Percentiles rank a stretch among this genome's conserved stretches.
phyloP scores from a whole-genome alignment of 2,797 vertebrate species.

The Sibirionetta formosa region DNA sequence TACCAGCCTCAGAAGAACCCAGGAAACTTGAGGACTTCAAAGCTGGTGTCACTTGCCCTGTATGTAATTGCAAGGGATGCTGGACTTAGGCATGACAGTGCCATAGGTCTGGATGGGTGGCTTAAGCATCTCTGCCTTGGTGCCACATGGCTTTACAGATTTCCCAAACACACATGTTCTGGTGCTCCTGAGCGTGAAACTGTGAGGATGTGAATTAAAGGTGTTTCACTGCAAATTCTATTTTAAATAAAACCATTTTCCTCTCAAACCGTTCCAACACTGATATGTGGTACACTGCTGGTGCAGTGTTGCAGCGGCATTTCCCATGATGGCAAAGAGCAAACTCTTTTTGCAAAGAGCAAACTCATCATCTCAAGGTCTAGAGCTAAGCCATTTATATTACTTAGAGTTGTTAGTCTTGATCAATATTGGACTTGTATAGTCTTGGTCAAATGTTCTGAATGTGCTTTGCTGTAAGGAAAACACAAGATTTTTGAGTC shows the following conservation, averaged over 20 bases:
- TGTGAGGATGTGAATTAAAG: neutral
- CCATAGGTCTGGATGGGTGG: neutral
- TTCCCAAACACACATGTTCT: accelerated
- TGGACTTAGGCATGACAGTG: accelerated
- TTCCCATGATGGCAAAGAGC: neutral
- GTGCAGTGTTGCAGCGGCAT: neutral
- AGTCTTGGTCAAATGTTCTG: neutral
- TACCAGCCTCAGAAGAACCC: neutral
- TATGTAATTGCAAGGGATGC: neutral
- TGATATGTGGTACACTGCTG: accelerated
- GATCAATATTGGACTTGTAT: neutral
- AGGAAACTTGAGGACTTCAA: neutral
- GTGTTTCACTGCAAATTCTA: neutral
- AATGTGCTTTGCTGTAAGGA: neutral
- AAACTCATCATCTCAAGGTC: neutral
- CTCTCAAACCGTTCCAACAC: neutral
- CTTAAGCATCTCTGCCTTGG: neutral
- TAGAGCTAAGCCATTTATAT: neutral
- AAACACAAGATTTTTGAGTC: neutral
- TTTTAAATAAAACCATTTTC: neutral
- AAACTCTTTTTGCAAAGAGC: neutral
- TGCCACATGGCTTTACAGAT: neutral
- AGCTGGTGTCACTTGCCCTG: accelerated
- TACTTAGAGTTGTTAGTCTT: neutral
- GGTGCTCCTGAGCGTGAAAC: accelerated